phyloP scores from a whole-genome alignment of 2,888 invertebrate genomes.

The Trissonchulus latispiculum region DNA sequence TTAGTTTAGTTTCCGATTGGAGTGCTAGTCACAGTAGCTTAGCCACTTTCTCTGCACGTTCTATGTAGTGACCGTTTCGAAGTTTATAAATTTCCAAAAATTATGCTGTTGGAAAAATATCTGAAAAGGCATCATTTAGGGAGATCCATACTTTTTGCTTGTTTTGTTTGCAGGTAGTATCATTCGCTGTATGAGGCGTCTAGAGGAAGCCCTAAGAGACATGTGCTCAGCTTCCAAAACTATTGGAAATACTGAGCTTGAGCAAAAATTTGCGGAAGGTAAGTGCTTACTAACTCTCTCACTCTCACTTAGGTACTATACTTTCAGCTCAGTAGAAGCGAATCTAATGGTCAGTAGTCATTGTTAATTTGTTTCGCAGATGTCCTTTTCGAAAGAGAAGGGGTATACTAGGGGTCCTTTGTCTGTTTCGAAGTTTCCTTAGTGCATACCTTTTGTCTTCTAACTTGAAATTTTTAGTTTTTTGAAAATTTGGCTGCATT shows the following conservation, averaged over 20 bases:
- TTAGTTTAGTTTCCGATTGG: too few relatives aligned
- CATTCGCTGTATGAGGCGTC: slow-evolving; percentile 80
- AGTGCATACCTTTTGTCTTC: too few relatives aligned
- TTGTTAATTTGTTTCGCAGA: too few relatives aligned
- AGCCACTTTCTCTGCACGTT: not conserved
- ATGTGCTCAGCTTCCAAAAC: slow-evolving; percentile 90
- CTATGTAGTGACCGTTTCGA: not conserved
- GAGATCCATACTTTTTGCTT: not conserved
- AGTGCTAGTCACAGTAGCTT: too few relatives aligned
- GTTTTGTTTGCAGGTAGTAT: slow-evolving; percentile 56
- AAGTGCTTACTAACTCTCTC: too few relatives aligned
- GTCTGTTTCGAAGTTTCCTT: too few relatives aligned
- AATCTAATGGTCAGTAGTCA: too few relatives aligned
- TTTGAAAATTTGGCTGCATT: too few relatives aligned
- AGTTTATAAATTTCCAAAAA: not conserved
- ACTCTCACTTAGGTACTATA: slow-evolving; percentile 42
- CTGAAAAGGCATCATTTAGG: not conserved
- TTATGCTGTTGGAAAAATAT: not conserved
- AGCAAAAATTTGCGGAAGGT: slow-evolving; percentile 86
- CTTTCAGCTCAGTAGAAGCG: too few relatives aligned
- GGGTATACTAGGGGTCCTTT: too few relatives aligned
- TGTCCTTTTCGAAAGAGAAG: too few relatives aligned
- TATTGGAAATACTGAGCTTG: slow-evolving; percentile 87
- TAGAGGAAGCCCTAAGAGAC: slow-evolving; percentile 90
- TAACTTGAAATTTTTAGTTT: too few relatives aligned